Conservation (phyloP, 1,140 invertebrate species). For the Bemisia tabaci region DNA sequence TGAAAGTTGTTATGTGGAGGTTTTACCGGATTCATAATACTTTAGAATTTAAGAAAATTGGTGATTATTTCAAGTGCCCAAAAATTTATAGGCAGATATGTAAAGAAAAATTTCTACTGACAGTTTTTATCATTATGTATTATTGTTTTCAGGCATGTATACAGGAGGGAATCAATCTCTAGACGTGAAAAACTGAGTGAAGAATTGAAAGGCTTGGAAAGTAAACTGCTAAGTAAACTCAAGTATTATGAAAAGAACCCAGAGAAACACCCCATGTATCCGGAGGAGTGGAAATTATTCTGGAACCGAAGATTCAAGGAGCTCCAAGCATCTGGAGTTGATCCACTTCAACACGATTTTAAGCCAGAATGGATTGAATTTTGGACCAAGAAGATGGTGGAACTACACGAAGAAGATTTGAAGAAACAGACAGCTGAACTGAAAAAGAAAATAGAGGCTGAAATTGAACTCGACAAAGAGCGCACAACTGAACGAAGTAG, state of each 20-base stretch:
- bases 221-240: constrained; percentile 39
- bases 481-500: neutral
- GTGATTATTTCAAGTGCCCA: too few species aligned
- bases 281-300: constrained; percentile 75
- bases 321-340: constrained; percentile 33
- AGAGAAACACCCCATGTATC: constrained; percentile 70
- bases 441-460: constrained; percentile 32
- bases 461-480: constrained; percentile 7
- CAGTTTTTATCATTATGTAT: too few species aligned
- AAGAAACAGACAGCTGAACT: constrained; percentile 40
- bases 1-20: too few species aligned
- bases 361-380: constrained; percentile 74
- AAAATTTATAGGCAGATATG: too few species aligned
- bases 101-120: too few species aligned
- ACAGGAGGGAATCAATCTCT: constrained; percentile 23
- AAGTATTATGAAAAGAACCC: constrained; percentile 66
- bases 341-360: constrained; percentile 63
- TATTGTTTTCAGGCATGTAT: constrained; percentile 3
- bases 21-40: too few species aligned
- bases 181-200: constrained; percentile 26
- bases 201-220: constrained; percentile 31
- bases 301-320: constrained; percentile 71
- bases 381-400: constrained; percentile 65
- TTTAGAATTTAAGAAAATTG: too few species aligned
- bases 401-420: constrained; percentile 53